Conservation (phyloP, 2,888 invertebrate genomes). For the Sipha maydis region DNA sequence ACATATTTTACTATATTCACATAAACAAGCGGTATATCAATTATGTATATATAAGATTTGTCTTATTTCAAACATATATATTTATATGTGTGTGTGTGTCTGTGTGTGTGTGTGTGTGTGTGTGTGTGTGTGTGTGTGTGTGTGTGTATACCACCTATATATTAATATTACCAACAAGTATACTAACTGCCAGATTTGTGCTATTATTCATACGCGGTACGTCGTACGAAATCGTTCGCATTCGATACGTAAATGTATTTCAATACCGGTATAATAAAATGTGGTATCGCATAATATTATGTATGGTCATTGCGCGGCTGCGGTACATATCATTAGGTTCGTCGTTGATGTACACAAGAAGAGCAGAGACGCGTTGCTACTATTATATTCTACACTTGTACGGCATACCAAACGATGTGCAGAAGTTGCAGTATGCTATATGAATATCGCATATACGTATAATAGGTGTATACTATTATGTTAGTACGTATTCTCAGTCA, state of each 20-base stretch:
- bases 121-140: no score
- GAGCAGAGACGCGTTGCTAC: background rate
- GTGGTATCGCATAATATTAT: background rate
- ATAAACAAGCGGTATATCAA: background rate
- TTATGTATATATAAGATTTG: background rate
- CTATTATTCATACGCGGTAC: constrained; percentile 13
- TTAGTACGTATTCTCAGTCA: background rate
- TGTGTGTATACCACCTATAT: background rate
- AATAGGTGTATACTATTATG: background rate
- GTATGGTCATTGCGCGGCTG: background rate
- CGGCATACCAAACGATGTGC: background rate
- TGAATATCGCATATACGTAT: background rate
- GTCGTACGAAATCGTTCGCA: background rate
- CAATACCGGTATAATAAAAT: background rate
- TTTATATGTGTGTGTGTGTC: no score
- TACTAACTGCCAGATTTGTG: background rate
- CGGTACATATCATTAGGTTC: background rate
- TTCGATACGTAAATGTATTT: background rate
- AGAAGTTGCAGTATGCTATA: no score
- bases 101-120: no score
- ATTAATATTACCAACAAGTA: no score
- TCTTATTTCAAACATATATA: background rate
- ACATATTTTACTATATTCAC: background rate
- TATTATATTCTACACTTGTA: background rate
- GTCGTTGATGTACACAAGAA: background rate